A percentile compares a stretch with the other conserved stretches of the same genome.
These are phyloP conservation scores for Brenthis hecate DNA, from an alignment of 2,888 invertebrate species.

Conservation along the genomic window DNA sequence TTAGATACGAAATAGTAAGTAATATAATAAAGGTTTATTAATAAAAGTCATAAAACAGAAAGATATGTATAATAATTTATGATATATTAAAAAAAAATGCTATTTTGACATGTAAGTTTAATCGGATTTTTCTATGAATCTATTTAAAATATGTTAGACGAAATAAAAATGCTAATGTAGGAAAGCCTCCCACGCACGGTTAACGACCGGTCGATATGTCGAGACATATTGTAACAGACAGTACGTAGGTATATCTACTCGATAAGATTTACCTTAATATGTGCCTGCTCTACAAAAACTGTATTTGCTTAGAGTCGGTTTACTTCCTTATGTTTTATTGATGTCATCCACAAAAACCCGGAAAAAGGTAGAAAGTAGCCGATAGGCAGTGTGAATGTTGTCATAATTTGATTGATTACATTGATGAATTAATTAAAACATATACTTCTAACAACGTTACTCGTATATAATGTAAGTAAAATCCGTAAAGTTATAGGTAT, in stretches of 20 bases:
- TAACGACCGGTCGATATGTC: conserved; percentile 40
- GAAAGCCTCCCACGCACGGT: conserved; percentile 32
- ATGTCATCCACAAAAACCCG: too few species aligned
- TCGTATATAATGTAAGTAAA: neutral
- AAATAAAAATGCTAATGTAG: conserved; percentile 14
- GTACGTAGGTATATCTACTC: conserved; percentile 17
- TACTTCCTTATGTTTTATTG: neutral
- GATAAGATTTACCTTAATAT: conserved; percentile 19
- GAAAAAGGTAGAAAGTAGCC: too few species aligned
- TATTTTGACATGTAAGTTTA: too few species aligned
- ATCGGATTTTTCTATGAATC: too few species aligned
- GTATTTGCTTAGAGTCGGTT: neutral
- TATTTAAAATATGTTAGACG: too few species aligned
- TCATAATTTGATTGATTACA: conserved; percentile 4
- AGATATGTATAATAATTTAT: too few species aligned
- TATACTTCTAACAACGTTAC: too few species aligned
- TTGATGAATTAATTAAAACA: neutral
- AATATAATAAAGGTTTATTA: too few species aligned
- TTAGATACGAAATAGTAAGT: too few species aligned
- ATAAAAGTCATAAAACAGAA: too few species aligned
- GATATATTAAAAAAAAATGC: too few species aligned
- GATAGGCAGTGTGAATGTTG: neutral
- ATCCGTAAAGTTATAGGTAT: too few species aligned
- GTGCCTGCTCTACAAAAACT: conserved; percentile 1
- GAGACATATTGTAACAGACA: conserved; percentile 29